phyloP scores from a whole-genome alignment of 2,888 invertebrate genomes.

The Drosophila affinis region DNA sequence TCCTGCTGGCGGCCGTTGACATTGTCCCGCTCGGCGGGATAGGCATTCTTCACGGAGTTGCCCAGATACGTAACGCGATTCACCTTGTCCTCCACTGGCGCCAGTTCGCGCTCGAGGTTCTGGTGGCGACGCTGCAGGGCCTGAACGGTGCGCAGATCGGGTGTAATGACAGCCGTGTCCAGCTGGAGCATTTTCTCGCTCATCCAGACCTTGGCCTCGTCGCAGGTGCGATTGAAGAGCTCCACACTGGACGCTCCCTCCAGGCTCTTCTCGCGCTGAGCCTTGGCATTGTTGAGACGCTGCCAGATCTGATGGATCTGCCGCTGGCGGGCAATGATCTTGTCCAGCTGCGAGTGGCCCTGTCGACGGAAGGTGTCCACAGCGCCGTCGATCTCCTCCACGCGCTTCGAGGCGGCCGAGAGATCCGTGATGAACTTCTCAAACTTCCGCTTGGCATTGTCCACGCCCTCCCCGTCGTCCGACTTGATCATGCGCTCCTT shows the following conservation, averaged over 20 bases:
- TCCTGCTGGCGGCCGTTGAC: constrained; percentile 93
- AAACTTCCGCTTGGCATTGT: constrained; percentile 96
- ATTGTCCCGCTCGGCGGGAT: constrained; percentile 94
- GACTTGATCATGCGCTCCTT: constrained; percentile 94
- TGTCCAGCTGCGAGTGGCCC: constrained; percentile 93
- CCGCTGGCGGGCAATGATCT: constrained; percentile 89
- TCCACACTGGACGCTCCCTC: constrained; percentile 97
- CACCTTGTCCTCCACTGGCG: constrained; percentile 97
- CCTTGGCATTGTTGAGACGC: constrained; percentile 92
- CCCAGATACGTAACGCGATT: constrained; percentile 94
- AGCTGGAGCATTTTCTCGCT: constrained; percentile 96
- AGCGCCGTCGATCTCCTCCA: constrained; percentile 94
- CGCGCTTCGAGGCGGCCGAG: constrained; percentile 95
- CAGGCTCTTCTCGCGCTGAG: constrained; percentile 94
- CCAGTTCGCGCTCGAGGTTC: constrained; percentile 96
- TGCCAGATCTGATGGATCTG: constrained; percentile 96
- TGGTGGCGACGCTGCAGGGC: constrained; percentile 96
- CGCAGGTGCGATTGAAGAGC: constrained; percentile 97
- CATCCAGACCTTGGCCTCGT: constrained; percentile 99
- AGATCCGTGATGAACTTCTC: constrained; percentile 98
- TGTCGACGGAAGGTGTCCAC: constrained; percentile 93
- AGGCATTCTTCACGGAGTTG: constrained; percentile 94
- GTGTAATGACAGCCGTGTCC: constrained; percentile 90
- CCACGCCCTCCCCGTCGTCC: constrained; percentile 94
- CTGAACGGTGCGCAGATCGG: constrained; percentile 95